phyloP scores from a whole-genome alignment of 1,140 invertebrate genomes.

The Drosophila carrolli region DNA sequence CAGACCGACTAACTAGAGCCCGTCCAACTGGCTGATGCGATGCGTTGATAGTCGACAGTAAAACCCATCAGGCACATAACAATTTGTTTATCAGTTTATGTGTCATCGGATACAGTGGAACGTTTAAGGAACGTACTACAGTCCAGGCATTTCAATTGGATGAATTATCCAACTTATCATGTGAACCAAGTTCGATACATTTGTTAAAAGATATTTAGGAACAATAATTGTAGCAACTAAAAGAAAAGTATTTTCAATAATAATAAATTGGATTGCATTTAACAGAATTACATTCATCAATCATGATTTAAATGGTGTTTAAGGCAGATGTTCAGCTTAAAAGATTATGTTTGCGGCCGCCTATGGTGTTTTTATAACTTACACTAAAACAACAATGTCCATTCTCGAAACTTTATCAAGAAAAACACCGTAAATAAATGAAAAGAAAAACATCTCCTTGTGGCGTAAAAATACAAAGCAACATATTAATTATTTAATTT shows the following conservation, averaged over 20 bases:
- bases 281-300: too few relatives aligned
- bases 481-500: neutral
- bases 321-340: neutral
- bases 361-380: neutral
- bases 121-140: neutral
- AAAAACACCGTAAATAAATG: neutral
- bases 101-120: slow-evolving; percentile 20
- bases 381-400: neutral
- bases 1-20: slow-evolving; percentile 36
- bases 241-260: too few relatives aligned
- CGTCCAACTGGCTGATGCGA: slow-evolving; percentile 19
- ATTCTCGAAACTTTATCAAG: neutral
- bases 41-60: slow-evolving; percentile 52
- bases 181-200: too few relatives aligned
- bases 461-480: neutral
- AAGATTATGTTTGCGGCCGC: neutral
- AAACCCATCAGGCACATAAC: slow-evolving; percentile 42
- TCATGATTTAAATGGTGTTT: neutral
- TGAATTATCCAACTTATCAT: too few relatives aligned
- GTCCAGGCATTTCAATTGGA: too few relatives aligned
- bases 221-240: too few relatives aligned
- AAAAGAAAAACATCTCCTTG: neutral
- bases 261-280: too few relatives aligned
- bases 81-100: slow-evolving; percentile 41
- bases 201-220: too few relatives aligned